Evolutionary conservation across 2,797 vertebrate species (phyloP).

Genomic region (Poecilia wingei): DNA sequence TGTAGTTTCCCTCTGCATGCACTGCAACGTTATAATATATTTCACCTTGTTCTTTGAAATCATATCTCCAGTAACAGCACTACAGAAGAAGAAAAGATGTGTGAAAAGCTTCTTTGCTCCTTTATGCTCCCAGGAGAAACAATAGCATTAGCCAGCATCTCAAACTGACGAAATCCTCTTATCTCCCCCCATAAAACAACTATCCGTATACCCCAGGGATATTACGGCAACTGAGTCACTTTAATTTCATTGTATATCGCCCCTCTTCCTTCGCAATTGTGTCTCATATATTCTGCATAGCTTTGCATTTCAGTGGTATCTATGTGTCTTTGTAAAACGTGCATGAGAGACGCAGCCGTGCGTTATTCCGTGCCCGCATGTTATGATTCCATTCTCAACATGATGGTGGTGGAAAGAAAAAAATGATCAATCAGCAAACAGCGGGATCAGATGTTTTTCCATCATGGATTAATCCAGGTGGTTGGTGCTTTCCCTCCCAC

Average conservation of each 20-base stretch:
- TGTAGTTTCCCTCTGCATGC: slow-evolving; percentile 21
- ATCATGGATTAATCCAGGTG: slow-evolving; percentile 57
- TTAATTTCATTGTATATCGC: slow-evolving; percentile 77
- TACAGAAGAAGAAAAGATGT: slow-evolving; percentile 66
- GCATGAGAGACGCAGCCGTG: slow-evolving; percentile 17
- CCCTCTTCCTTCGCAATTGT: slow-evolving; percentile 55
- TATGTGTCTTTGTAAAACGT: slow-evolving; percentile 19
- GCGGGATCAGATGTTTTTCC: slow-evolving; percentile 46
- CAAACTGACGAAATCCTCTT: slow-evolving; percentile 80
- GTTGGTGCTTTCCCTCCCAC: slow-evolving; percentile 52
- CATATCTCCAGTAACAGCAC: slow-evolving; percentile 66
- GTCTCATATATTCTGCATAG: slow-evolving; percentile 58
- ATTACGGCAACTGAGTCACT: slow-evolving; percentile 70
- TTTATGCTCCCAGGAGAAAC: slow-evolving; percentile 71
- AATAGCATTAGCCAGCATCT: slow-evolving; percentile 77
- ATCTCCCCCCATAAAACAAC: slow-evolving; percentile 76
- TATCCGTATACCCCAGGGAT: slow-evolving; percentile 70
- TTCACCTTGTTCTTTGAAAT: slow-evolving; percentile 60
- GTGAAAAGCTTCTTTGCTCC: slow-evolving; percentile 73
- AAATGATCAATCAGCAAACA: slow-evolving; percentile 31
- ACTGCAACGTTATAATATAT: slow-evolving; percentile 43
- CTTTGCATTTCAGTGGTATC: slow-evolving; percentile 55
- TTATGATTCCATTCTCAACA: slow-evolving; percentile 26
- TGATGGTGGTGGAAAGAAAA: slow-evolving; percentile 10
- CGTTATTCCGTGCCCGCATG: slow-evolving; percentile 35